Evolutionary conservation across 2,888 invertebrate genomes (phyloP), one percentile per base, ranked within the genome.

Genomic region (Ariolimax columbianus): DNA sequence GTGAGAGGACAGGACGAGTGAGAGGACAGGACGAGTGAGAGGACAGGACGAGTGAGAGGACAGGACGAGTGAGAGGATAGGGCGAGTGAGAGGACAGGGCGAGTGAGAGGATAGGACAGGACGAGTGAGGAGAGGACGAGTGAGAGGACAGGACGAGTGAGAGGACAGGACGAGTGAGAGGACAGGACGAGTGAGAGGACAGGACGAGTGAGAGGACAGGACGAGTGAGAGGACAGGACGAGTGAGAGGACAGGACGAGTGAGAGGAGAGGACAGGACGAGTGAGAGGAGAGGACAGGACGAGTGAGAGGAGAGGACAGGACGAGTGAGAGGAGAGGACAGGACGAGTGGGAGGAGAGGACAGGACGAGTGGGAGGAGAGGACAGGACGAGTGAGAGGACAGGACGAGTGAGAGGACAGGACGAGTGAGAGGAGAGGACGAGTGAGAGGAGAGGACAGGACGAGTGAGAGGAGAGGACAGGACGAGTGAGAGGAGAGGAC

Each of bases 221-320:
- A 77, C n/a, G 33, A 33, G 55, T n/a, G 55, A 23, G n/a, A 36
- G 51, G 23, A 77, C 55, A 55, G 14, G 33, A 23, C 9, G 23
- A 59, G 23, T 11, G 26, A 59, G 59, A 23, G 23, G 23, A 59
- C 9, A 26, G 23, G 26, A 26, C 9, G 23, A 23, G 23, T 17
- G 59, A 23, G 23, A 26, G 4, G 23, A 23, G 23, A 23, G 26
- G 33, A 30, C 19, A 26, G n/a, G n/a, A 33, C 9, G 55, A n/a
- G 36, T 30, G 14, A 23, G 55, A 55, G 51, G 36, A 47, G 38
- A 55, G 38, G 81, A 59, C 33, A 38, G 38, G 43, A 68, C 55
- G 73, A 55, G 73, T 55, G 82, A 73, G 59, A 73, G 82, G 66
- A 73, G 73, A 73, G 73, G 73, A 82, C 55, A 73, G 59, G 59